These are phyloP conservation scores for Saturnia japonica DNA, from an alignment of 2,888 invertebrate genomes.

Conservation along the genomic window DNA sequence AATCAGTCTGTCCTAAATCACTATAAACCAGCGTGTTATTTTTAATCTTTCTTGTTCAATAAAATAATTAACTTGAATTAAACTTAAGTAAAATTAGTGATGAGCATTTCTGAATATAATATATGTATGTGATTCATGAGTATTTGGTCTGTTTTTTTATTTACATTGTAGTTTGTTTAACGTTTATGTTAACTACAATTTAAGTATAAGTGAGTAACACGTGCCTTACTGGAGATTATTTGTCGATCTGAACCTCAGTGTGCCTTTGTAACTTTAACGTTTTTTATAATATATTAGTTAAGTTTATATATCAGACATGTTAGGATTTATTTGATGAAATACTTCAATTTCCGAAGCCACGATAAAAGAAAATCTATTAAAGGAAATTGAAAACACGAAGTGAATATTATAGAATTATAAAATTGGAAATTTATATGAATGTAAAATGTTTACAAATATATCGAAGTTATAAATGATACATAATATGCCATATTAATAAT, in stretches of 20 bases:
- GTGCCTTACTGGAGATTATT: slow-evolving; percentile 74
- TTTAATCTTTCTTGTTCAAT: background rate
- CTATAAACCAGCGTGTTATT: background rate
- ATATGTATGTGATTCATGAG: background rate
- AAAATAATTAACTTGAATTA: too few species aligned
- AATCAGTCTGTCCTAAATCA: background rate
- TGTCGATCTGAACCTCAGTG: slow-evolving; percentile 65
- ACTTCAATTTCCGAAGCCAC: background rate
- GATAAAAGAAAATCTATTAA: background rate
- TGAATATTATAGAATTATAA: background rate
- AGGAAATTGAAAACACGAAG: background rate
- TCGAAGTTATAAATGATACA: background rate
- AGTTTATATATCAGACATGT: background rate
- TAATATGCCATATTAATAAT: background rate
- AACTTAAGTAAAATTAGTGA: background rate
- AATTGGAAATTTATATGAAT: background rate
- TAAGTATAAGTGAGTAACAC: slow-evolving; percentile 46
- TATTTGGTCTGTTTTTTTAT: slow-evolving; percentile 20
- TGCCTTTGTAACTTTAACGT: slow-evolving; percentile 56
- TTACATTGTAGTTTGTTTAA: slow-evolving; percentile 22
- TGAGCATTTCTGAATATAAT: background rate
- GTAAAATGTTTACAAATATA: background rate
- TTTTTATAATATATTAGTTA: background rate
- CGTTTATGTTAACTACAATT: background rate
- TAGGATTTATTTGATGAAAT: background rate